Evolutionary conservation across 2,797 vertebrate genomes (phyloP), one percentile per base, ranked within the genome.

Genomic region (Manis crassicaudata): DNA sequence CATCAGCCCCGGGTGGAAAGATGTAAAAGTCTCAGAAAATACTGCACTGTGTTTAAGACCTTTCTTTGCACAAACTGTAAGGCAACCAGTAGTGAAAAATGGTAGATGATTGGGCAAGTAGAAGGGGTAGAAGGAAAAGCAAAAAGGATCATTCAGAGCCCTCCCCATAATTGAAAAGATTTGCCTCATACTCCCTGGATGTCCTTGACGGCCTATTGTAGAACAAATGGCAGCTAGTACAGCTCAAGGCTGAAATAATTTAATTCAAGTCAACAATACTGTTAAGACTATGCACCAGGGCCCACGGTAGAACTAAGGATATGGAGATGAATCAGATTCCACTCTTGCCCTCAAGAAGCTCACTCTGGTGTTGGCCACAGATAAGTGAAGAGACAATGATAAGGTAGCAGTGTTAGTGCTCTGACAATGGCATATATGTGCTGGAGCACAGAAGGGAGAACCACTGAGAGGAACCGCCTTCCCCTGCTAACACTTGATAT

Each of bases 141-240:
- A 54, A 87, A 90, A 94, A 40, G 27, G 40, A 90, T 60, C 46
- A 82, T 82, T 95, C 77, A 40, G 56, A 95, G 54, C 63, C 65
- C 25, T 89, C n/a, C 27, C 35, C 40, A 81, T 76, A 92, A 68
- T 8, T 67, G 23, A 83, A 88, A 95, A 95, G 18, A 58, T 67
- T 88, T 93, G 52, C 17, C 43, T 93, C 68, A 29, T 92, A 29
- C 2, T 92, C 35, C 43, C n/a, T 89, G 68, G n/a, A 40, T 92
- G n/a, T 70, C 85, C 43, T 90, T 77, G 89, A 95, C 56, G 32
- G 8, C 7, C 17, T 90, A 12, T 56, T 97, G 35, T 35, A 96
- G 67, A 96, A 79, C 62, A 96, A 92, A 93, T 90, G 58, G n/a
- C 37, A 90, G 67, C 58, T 52, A 91, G 76, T 50, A 88, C 9